These are phyloP conservation scores for Ochotona curzoniae DNA, from an alignment of 2,113 vertebrate species.

Conservation along the genomic window DNA sequence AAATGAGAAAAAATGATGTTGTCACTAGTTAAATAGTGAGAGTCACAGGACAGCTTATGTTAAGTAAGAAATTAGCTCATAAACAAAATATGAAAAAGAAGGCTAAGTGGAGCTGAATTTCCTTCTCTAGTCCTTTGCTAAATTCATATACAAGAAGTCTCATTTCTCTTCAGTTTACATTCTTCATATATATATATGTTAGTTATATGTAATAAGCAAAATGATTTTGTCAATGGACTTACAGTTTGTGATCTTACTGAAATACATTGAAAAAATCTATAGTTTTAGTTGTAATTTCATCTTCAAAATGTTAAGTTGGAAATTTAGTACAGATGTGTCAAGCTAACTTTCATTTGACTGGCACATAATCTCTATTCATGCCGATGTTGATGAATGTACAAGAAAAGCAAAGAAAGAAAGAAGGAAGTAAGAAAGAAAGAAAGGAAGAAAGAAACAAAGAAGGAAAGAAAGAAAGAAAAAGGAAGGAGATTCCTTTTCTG, in stretches of 20 bases:
- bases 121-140: not conserved
- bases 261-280: not conserved
- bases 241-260: not conserved
- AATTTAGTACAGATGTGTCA: not conserved
- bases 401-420: no score
- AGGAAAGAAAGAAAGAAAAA: no score
- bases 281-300: not conserved
- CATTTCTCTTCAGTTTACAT: not conserved
- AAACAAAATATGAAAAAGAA: not conserved
- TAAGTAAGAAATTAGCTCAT: not conserved
- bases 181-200: not conserved
- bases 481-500: not conserved
- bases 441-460: no score
- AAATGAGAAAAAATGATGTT: not conserved
- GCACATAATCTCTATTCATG: rapidly evolving
- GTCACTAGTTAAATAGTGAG: not conserved
- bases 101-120: not conserved
- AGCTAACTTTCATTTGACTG: not conserved
- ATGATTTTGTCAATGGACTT: not conserved
- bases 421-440: no score
- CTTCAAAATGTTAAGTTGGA: not conserved
- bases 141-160: not conserved
- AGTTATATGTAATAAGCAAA: not conserved
- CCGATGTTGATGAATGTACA: not conserved
- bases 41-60: not conserved